A percentile compares a stretch with the other conserved stretches of the same genome.
Evolutionary conservation across 2,113 vertebrate species (phyloP).

Genomic region (Anser brachyrhynchus): DNA sequence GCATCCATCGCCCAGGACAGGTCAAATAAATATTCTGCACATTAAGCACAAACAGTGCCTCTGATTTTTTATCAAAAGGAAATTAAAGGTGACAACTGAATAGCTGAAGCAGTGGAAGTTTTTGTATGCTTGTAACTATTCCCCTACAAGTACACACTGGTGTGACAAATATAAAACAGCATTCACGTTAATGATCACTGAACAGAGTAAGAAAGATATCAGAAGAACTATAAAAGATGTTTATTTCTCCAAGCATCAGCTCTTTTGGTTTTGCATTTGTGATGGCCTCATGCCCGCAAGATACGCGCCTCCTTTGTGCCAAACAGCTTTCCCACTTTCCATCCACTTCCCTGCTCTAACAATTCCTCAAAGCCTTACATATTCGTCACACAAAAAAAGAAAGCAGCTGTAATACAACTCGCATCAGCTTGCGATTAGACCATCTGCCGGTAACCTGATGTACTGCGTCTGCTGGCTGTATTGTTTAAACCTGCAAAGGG

Average conservation of each 20-base stretch:
- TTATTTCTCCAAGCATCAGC: not conserved
- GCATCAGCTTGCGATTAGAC: not conserved
- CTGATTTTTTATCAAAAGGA: not conserved
- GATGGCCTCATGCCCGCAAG: not conserved
- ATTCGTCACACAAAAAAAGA: not conserved
- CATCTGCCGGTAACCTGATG: slow-evolving; percentile 32
- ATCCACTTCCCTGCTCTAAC: not conserved
- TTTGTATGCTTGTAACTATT: not conserved
- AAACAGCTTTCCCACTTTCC: not conserved
- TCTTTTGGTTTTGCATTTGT: not conserved
- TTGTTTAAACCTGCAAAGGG: not conserved
- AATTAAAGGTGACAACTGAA: not conserved
- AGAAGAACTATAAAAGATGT: not conserved
- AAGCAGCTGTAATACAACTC: not conserved
- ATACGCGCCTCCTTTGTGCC: not conserved
- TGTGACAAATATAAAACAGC: not conserved
- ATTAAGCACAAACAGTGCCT: not conserved
- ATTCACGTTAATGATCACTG: not conserved
- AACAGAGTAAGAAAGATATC: not conserved
- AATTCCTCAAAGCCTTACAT: not conserved
- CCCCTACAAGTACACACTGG: not conserved
- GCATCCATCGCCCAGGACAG: not conserved
- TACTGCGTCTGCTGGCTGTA: not conserved
- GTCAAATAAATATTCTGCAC: not conserved
- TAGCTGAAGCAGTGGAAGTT: not conserved